Base-by-base conservation (phyloP, 2,797 vertebrate species). In the Typhlichthys eigenmanni region DNA sequence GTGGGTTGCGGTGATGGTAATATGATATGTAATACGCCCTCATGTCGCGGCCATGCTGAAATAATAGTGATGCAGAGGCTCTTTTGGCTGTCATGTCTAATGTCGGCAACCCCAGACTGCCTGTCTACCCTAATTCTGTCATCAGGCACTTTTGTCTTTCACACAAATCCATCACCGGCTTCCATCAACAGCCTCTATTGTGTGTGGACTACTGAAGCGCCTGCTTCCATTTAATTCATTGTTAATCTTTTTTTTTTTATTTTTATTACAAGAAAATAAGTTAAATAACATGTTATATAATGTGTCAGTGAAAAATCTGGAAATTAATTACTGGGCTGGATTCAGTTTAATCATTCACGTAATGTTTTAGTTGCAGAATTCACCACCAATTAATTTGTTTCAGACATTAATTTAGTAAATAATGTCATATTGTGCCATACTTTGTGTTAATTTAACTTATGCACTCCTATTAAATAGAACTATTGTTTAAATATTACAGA, bases 41-140 rank as follows among this genome's bases (percentile, higher is more conserved):
- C 72, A 38, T 62, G 70, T 19, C 64, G 58, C 52, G 61, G 77
- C 60, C 66, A 56, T 69, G 51, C 56, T 13, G 59, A 19, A 61
- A 70, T 60, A 67, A 74, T 56, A 58, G 73, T 29, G 56, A 69
- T 65, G 69, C 69, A 61, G 64, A 24, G 69, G 79, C 82, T 86
- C 82, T 48, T 43, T 57, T 63, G 79, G 72, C 51, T 69, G 47
- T 32, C 68, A 66, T 84, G 76, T 83, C 87, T 84, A 69, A 74
- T 80, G 80, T 85, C 79, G 68, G 64, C 81, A 66, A 70, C 65
- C 24, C 72, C 58, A 0, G 49, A 11, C 13, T n/a, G 2, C 29
- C 38, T 58, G 34, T 59, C 62, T 81, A 86, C 69, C 82, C 85
- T 81, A 79, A 83, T 89, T 90, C 88, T 88, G 85, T 89, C 87